Evolutionary conservation across 2,113 vertebrate genomes (phyloP).

Genomic region (Cottus gobio): DNA sequence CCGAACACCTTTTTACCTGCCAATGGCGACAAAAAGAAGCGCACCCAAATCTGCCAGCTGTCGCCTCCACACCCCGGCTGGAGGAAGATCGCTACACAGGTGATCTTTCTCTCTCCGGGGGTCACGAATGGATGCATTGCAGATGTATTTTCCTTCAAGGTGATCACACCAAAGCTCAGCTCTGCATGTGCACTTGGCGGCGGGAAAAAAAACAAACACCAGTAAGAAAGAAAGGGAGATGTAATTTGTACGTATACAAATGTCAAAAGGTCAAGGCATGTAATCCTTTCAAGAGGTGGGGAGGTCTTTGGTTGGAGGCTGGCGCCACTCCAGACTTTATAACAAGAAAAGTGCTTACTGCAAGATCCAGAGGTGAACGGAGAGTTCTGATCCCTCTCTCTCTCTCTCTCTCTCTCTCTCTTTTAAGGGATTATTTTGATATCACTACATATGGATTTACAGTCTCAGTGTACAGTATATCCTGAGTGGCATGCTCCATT

Average conservation of each 20-base stretch:
- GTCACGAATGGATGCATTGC: not conserved
- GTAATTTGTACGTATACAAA: conserved; percentile 84
- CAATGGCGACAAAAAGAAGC: not conserved
- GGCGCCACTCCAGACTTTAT: conserved; percentile 79
- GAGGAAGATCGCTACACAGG: not conserved
- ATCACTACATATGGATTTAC: conserved; percentile 65
- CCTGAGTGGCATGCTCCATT: conserved; percentile 50
- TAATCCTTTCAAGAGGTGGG: conserved; percentile 83
- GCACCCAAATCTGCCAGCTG: not conserved
- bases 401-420: conserved; percentile 21
- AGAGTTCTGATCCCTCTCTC: conserved; percentile 57
- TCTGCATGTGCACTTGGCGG: conserved; percentile 34
- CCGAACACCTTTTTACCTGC: not conserved
- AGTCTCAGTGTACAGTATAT: conserved; percentile 44
- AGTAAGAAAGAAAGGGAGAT: conserved; percentile 74
- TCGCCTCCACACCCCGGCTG: not conserved
- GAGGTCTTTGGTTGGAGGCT: conserved; percentile 79
- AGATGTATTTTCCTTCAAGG: conserved; percentile 9
- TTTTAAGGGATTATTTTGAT: conserved; percentile 63
- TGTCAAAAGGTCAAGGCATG: conserved; percentile 86
- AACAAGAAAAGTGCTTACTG: conserved; percentile 82
- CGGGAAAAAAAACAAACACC: conserved; percentile 48
- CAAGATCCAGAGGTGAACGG: conserved; percentile 67
- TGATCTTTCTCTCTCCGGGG: conserved; percentile 5
- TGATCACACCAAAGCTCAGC: conserved; percentile 16